These are phyloP conservation scores for western clawed frog (Xenopus tropicalis) DNA, from an alignment of 2,113 vertebrate genomes.

Conservation along the genomic window UCB_Xtro_10.0 CM004447.2:108250501-108251000, in stretches of 20 bases:
- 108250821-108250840: conserved; percentile 78
- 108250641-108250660: conserved; percentile 41
- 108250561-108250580: conserved; percentile 6
- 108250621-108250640: conserved; percentile 46
- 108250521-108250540: conserved; percentile 2
- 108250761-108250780: conserved; percentile 69
- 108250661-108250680: conserved; percentile 57
- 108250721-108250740: conserved; percentile 82
- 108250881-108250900: conserved; percentile 78
- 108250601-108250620: not conserved
- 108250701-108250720: conserved; percentile 76
- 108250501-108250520: conserved; percentile 12
- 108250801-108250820: conserved; percentile 81
- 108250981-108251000: conserved; percentile 83
- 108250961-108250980: conserved; percentile 83
- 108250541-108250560: not conserved
- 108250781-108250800: conserved; percentile 77
- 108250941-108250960: conserved; percentile 83
- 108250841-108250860: conserved; percentile 86
- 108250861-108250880: conserved; percentile 80
- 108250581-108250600: conserved; percentile 32
- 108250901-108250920: conserved; percentile 81
- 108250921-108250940: conserved; percentile 75
- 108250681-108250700: conserved; percentile 74
- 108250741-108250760: conserved; percentile 82